Base-by-base conservation (phyloP, 2,888 invertebrate genomes). In the Lasioglossum morio region DNA sequence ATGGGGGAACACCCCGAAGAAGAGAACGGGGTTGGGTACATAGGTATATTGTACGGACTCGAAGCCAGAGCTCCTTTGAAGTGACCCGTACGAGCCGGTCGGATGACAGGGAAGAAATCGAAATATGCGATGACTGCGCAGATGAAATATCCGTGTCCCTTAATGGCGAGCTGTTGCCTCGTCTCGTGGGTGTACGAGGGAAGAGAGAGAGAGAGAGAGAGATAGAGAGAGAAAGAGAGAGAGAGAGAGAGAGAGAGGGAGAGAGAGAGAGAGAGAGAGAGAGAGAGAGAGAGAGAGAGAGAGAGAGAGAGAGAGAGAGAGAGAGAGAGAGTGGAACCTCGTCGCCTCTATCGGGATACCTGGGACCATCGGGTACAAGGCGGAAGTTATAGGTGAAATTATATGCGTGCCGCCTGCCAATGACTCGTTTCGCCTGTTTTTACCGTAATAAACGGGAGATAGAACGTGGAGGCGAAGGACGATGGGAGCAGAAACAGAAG, bases 51-150 rank as follows among this genome's bases (percentile, higher is more conserved):
- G 88, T 91, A 88, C 82, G 80, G 77, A 40, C 81, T 78, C 86
- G 81, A 88, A 87, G 90, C 78, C 87, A 34, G 14, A 60, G 86
- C 88, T 87, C 91, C 92, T 92, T 92, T 92, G 92, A 92, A 92
- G 91, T 91, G 85, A 86, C 82, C 90, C 91, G 90, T 91, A 87
- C 89, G 86, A 91, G 87, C 92, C 92, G 92, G 88, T 86, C 86
- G 92, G 91, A 93, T 92, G 93, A 93, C 92, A 91, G 92, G 90
- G 93, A 91, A 92, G 92, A 93, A 93, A 93, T 92, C 93, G 91
- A 92, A 92, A 93, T 92, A 93, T 92, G 93, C 93, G 93, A 93
- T 93, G 93, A 93, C 92, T 92, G 89, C 88, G 93, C 93, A 91
- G 92, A 92, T 92, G 93, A 93, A 92, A 93, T 93, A 93, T 92